Conservation (phyloP, 2,113 vertebrate genomes). For the Tauraco erythrolophus region DNA sequence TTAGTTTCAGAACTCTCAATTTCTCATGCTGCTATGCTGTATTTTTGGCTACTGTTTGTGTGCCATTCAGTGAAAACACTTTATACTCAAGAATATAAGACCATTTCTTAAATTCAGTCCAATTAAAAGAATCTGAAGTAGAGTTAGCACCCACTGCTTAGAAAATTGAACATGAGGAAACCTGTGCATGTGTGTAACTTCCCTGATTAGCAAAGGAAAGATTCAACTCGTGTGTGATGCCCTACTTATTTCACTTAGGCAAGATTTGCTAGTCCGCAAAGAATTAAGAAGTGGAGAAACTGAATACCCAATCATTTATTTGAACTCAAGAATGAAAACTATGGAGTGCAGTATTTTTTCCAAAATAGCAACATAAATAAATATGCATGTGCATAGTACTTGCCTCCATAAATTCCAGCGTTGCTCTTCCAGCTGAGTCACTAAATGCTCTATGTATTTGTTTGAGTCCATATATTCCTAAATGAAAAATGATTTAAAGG, state of each 20-base stretch:
- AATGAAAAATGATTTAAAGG: background rate
- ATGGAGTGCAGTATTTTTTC: background rate
- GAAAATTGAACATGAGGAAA: background rate
- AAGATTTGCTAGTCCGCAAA: background rate
- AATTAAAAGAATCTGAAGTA: background rate
- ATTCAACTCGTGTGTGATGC: background rate
- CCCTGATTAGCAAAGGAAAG: background rate
- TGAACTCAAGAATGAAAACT: background rate
- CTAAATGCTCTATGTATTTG: constrained; percentile 87
- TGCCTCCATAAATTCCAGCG: constrained; percentile 86
- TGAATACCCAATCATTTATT: background rate
- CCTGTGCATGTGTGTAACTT: background rate
- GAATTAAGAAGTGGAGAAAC: background rate
- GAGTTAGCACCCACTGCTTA: background rate
- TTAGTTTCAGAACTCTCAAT: background rate
- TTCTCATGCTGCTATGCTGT: background rate
- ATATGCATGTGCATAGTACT: constrained; percentile 39
- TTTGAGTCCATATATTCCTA: constrained; percentile 92
- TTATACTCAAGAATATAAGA: background rate
- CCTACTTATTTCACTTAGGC: background rate
- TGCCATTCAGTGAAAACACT: background rate
- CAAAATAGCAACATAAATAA: background rate
- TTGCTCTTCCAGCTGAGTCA: constrained; percentile 89
- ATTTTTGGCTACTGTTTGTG: background rate
- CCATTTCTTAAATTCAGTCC: background rate